Conservation (phyloP, 2,888 invertebrate species). For the Chesias legatella region DNA sequence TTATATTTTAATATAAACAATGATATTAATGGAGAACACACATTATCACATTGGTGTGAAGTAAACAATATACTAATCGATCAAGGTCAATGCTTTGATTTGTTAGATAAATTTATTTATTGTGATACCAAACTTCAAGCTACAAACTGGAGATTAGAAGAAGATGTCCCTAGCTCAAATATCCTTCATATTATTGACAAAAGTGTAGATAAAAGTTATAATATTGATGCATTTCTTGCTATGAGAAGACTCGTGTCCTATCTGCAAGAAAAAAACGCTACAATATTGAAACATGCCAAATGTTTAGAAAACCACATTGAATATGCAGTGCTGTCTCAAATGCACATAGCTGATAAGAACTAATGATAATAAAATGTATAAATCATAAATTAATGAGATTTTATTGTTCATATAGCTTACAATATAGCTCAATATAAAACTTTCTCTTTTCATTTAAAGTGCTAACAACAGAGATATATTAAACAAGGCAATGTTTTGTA, state of each 20-base stretch:
- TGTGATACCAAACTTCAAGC: constrained; percentile 38
- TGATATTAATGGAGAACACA: constrained; percentile 34
- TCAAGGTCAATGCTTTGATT: constrained; percentile 24
- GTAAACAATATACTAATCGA: constrained; percentile 33
- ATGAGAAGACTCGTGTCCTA: constrained; percentile 43
- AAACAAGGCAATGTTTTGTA: too few species aligned
- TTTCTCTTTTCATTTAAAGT: too few species aligned
- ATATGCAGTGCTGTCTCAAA: constrained; percentile 39
- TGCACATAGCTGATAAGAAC: constrained; percentile 38
- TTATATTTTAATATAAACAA: constrained; percentile 33
- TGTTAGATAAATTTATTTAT: constrained; percentile 36
- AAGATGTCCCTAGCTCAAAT: not conserved
- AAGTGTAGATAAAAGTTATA: constrained; percentile 18
- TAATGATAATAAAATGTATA: constrained; percentile 27
- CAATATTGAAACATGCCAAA: constrained; percentile 38
- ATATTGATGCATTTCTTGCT: constrained; percentile 44
- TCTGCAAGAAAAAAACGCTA: constrained; percentile 37
- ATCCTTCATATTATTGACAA: not conserved
- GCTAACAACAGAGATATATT: too few species aligned
- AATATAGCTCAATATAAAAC: too few species aligned
- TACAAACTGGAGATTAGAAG: constrained; percentile 16
- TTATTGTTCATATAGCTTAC: too few species aligned
- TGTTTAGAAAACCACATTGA: constrained; percentile 42
- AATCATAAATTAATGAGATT: constrained; percentile 2
- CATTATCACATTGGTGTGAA: constrained; percentile 40